Evolutionary conservation across 1,140 invertebrate species (phyloP), one percentile per base, ranked within the genome.

Genomic region (Steinernema khuongi): DNA sequence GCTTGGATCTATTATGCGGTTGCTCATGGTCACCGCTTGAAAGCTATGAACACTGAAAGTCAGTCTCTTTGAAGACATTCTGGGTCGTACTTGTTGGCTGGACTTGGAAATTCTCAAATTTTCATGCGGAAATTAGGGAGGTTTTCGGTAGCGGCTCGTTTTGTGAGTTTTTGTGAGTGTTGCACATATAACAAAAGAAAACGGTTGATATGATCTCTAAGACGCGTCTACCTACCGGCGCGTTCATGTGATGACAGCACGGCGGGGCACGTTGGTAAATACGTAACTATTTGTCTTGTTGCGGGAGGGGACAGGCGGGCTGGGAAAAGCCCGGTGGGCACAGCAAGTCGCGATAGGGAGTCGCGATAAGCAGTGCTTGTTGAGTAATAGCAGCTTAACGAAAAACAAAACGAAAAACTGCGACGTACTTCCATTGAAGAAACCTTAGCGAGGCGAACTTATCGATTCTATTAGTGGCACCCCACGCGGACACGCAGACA

Each of bases 391-490:
- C n/a, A 60, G 7, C 19, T 60, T 60, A 22, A n/a, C n/a, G n/a
- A 22, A 60, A 60, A 60, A 60, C 7, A 60, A 14, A 22, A 14
- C 11, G 22, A 60, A 60, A 4, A 17, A 11, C 4, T 4, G 11
- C 22, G 19, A 17, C n/a, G 50, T 60, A 60, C 50, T 60, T 60
- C 14, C 19, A 22, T 60, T 60, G 4, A 11, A 17, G 50, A 60
- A 60, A 60, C 50, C 11, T 60, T 60, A 60, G 11, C 4, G 22
- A 60, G 19, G 11, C 22, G 50, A n/a, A n/a, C 50, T 60, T 60
- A 60, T 60, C 50, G 50, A 60, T 60, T 60, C 50, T 60, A 60
- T 60, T 60, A 60, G 50, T 60, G 50, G 50, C 11, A 60, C 50
- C 36, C 36, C 7, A 11, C 36, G 36, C 7, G 36, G 36, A 41